Conservation (phyloP, 1,140 invertebrate genomes). For the Vanessa tameamea region DNA sequence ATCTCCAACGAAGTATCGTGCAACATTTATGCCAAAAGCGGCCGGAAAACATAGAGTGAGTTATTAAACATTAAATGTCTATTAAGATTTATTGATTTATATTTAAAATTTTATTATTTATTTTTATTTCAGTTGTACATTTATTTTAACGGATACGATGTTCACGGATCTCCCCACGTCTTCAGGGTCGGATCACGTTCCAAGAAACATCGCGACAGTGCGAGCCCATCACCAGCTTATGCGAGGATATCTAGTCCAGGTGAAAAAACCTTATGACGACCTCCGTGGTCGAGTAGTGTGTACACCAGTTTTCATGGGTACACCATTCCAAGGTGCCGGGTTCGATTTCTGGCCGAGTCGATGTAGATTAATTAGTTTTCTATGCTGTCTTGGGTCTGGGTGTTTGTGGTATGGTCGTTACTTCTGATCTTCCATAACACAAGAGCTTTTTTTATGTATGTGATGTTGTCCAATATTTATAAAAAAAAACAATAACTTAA, state of each 20-base stretch:
- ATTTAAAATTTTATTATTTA: not conserved
- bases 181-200: conserved; percentile 86
- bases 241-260: conserved; percentile 76
- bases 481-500: not conserved
- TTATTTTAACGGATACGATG: conserved; percentile 97
- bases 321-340: no score
- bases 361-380: no score
- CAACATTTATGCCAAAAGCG: conserved; percentile 93
- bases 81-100: not conserved
- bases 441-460: no score
- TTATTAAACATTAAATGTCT: not conserved
- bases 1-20: conserved; percentile 89
- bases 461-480: no score
- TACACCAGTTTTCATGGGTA: no score
- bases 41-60: conserved; percentile 92
- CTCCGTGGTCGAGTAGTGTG: no score
- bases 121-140: conserved; percentile 86
- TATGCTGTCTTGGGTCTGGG: no score
- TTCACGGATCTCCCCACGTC: conserved; percentile 94
- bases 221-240: conserved; percentile 66
- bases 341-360: no score
- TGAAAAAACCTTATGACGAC: no score
- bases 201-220: conserved; percentile 76
- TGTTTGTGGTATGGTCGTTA: no score
- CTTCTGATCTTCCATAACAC: no score